phyloP scores from a whole-genome alignment of 2,113 vertebrate genomes.

The Oncorhynchus tshawytscha region DNA sequence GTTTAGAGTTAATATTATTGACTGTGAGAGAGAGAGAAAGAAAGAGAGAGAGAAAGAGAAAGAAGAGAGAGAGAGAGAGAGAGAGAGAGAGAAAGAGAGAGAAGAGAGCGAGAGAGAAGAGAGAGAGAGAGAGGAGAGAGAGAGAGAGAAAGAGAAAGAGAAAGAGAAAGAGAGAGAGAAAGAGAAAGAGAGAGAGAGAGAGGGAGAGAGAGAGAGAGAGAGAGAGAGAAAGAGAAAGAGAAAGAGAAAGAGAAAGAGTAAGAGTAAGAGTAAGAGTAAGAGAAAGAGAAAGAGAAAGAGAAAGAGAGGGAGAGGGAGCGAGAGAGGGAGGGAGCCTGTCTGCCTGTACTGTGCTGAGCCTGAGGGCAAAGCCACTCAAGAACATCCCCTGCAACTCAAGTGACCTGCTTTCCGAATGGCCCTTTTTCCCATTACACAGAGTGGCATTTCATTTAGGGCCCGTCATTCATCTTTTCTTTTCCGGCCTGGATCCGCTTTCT shows the following conservation, averaged over 20 bases:
- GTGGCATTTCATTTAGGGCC: not conserved
- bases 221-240: conserved; percentile 22
- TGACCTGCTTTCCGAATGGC: conserved; percentile 62
- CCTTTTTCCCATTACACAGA: not conserved
- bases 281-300: not conserved
- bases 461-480: not conserved
- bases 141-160: not conserved
- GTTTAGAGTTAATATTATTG: conserved; percentile 48
- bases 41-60: not conserved
- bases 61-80: conserved; percentile 2
- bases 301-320: conserved; percentile 12
- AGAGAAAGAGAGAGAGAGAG: conserved; percentile 19
- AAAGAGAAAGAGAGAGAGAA: conserved; percentile 12
- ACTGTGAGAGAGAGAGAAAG: conserved; percentile 11
- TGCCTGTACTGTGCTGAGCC: conserved; percentile 16
- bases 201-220: not conserved
- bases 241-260: conserved; percentile 1
- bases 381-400: conserved; percentile 68
- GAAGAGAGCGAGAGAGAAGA: not conserved
- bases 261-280: too few species aligned
- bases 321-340: conserved; percentile 36
- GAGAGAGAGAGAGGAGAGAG: too few species aligned
- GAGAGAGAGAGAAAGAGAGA: conserved; percentile 20
- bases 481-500: not conserved
- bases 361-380: conserved; percentile 60